Evolutionary conservation across 2,888 invertebrate species (phyloP).

Genomic region (Branchinecta sandiegonensis): DNA sequence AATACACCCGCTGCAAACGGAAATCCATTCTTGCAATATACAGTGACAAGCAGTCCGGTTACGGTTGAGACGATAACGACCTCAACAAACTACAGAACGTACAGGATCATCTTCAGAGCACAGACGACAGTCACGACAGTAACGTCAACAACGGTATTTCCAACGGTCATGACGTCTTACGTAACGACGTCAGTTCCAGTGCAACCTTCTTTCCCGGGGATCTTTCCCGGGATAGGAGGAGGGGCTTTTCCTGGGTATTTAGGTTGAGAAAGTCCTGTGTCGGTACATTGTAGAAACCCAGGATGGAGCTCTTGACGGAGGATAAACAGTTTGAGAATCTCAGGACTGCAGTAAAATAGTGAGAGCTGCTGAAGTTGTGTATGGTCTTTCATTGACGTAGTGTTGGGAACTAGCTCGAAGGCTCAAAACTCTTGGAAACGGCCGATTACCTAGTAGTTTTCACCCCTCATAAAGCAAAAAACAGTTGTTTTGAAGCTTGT

Average conservation of each 20-base stretch:
- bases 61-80: constrained; percentile 62
- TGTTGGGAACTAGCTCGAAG: no score
- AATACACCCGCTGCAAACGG: constrained; percentile 45
- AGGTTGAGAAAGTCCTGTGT: constrained; percentile 4
- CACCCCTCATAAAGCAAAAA: no score
- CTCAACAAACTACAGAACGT: constrained; percentile 60
- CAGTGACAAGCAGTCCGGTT: constrained; percentile 62
- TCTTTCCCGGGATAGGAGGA: constrained; percentile 21
- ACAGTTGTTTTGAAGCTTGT: no score
- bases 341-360: no score
- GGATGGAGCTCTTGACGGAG: no score
- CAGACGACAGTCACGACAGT: constrained; percentile 75
- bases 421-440: no score
- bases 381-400: no score
- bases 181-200: constrained; percentile 63
- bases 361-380: no score
- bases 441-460: no score
- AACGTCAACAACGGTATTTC: constrained; percentile 64
- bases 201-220: constrained; percentile 41
- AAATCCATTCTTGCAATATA: constrained; percentile 45
- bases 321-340: no score
- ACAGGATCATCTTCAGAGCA: constrained; percentile 78
- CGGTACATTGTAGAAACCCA: no score
- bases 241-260: constrained; percentile 19
- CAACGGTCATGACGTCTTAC: constrained; percentile 66